These are phyloP conservation scores for Aphyosemion australe DNA, from an alignment of 2,113 vertebrate species.

Conservation along the genomic window DNA sequence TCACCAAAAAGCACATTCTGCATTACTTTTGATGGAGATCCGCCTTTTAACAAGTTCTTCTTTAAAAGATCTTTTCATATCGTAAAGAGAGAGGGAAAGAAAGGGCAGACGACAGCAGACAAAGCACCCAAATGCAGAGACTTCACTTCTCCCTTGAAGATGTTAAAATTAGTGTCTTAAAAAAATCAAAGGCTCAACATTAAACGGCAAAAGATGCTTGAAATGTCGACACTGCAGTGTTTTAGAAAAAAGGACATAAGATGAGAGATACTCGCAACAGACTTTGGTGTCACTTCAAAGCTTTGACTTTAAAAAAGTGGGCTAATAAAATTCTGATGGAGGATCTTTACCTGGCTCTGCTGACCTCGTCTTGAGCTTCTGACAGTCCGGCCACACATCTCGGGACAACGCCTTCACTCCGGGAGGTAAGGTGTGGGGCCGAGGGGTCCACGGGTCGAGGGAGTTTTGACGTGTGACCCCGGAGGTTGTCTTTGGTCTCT, in stretches of 20 bases:
- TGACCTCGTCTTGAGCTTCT: conserved; percentile 65
- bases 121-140: conserved; percentile 72
- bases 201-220: conserved; percentile 75
- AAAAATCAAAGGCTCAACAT: conserved; percentile 78
- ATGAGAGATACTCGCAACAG: conserved; percentile 76
- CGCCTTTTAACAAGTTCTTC: conserved; percentile 73
- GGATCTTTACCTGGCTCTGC: conserved; percentile 66
- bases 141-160: conserved; percentile 77
- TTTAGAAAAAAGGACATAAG: conserved; percentile 72
- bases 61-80: conserved; percentile 67
- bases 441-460: conserved; percentile 48
- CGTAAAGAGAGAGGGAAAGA: conserved; percentile 63
- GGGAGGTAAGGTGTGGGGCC: conserved; percentile 14
- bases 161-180: conserved; percentile 79
- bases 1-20: conserved; percentile 66
- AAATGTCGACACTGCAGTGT: conserved; percentile 77
- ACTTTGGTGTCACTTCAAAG: conserved; percentile 83
- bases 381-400: conserved; percentile 55
- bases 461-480: conserved; percentile 70
- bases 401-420: conserved; percentile 39
- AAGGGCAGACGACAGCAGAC: conserved; percentile 75
- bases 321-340: conserved; percentile 72
- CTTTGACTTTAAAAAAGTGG: conserved; percentile 70
- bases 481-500: conserved; percentile 74
- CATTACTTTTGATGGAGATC: conserved; percentile 67